Conservation (phyloP, 2,113 vertebrate species). For the Silurus meridionalis region DNA sequence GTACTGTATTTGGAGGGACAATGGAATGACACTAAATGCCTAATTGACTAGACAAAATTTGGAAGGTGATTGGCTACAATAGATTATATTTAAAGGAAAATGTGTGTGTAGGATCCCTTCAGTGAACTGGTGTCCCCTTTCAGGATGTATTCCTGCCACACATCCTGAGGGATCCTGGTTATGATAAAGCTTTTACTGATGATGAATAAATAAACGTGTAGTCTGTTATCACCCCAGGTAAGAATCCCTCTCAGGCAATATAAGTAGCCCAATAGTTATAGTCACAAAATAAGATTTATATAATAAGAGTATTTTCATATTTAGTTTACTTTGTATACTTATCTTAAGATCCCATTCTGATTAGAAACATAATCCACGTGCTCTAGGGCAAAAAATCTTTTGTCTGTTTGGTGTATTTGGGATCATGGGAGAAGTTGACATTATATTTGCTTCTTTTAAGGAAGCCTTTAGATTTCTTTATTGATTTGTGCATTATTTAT, state of each 20-base stretch:
- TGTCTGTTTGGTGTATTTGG: background rate
- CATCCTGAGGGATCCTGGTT: background rate
- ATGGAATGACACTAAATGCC: too few relatives aligned
- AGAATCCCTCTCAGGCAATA: background rate
- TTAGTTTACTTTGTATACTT: background rate
- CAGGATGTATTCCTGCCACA: background rate
- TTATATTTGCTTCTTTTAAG: background rate
- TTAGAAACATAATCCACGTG: background rate
- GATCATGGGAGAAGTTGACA: background rate
- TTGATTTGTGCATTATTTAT: background rate
- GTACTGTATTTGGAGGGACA: too few relatives aligned
- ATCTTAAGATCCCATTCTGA: background rate
- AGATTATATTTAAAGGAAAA: background rate
- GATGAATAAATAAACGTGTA: background rate
- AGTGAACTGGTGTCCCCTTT: background rate
- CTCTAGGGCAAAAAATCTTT: background rate
- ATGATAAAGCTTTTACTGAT: background rate
- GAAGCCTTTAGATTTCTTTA: background rate
- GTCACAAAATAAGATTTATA: background rate
- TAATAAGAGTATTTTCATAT: background rate
- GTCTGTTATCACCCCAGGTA: background rate
- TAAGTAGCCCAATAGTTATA: too few relatives aligned
- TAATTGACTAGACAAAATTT: too few relatives aligned
- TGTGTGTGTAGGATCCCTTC: background rate
- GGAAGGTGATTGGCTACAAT: background rate